Evolutionary conservation across 2,113 vertebrate species (phyloP).

Genomic region (Hemichromis elongatus): DNA sequence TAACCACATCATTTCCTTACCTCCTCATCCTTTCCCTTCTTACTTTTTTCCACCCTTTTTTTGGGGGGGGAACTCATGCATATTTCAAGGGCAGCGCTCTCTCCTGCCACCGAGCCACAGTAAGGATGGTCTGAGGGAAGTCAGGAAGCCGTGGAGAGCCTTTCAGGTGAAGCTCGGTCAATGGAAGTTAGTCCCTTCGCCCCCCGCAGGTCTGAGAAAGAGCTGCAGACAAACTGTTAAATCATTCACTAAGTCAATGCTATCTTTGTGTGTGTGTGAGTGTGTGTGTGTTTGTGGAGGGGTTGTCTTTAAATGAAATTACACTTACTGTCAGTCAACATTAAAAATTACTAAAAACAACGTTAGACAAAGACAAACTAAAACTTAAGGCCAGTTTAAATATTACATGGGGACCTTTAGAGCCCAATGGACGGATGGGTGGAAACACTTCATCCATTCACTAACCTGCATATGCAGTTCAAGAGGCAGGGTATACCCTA

Average conservation of each 20-base stretch:
- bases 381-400: background rate
- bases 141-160: background rate
- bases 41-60: background rate
- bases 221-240: conserved; percentile 25
- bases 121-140: background rate
- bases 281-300: background rate
- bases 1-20: background rate
- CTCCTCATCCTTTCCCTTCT: background rate
- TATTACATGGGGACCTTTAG: background rate
- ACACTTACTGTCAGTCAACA: background rate
- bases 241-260: conserved; percentile 16
- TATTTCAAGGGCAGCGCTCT: conserved; percentile 34
- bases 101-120: background rate
- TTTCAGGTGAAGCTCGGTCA: conserved; percentile 33
- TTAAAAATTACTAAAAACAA: background rate
- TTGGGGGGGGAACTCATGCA: conserved; percentile 11
- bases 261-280: background rate
- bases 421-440: background rate
- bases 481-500: background rate
- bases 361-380: background rate
- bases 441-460: background rate
- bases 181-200: background rate
- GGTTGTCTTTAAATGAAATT: background rate
- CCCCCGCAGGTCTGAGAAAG: background rate
- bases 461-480: background rate